Evolutionary conservation across 1,140 invertebrate species (phyloP).

Genomic region (Helicoverpa armigera): DNA sequence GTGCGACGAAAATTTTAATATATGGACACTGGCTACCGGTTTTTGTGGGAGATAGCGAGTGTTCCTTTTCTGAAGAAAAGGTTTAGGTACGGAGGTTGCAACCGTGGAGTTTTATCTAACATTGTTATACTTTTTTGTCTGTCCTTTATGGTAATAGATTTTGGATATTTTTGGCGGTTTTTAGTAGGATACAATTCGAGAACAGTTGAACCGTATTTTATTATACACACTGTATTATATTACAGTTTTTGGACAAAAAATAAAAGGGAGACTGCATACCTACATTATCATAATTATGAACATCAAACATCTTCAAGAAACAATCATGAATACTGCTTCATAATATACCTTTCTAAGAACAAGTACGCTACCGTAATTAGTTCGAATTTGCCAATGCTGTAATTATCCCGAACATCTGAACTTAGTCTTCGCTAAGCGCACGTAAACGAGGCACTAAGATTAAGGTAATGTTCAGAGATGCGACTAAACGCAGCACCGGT

Average conservation of each 20-base stretch:
- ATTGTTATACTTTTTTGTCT: neutral
- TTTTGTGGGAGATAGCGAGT: conserved; percentile 5
- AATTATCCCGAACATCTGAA: neutral
- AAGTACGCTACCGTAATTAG: neutral
- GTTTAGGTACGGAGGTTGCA: neutral
- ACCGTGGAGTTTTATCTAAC: neutral
- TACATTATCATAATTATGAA: too few species aligned
- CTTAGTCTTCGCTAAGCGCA: conserved; percentile 5
- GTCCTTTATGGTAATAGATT: too few species aligned
- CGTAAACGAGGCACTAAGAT: conserved; percentile 21
- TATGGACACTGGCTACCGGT: conserved; percentile 15
- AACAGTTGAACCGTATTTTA: too few species aligned
- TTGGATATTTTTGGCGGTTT: too few species aligned
- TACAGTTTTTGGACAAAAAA: too few species aligned
- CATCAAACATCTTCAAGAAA: neutral
- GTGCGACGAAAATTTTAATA: conserved; percentile 20
- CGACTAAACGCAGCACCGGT: conserved; percentile 2
- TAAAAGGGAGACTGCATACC: too few species aligned
- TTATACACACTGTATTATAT: too few species aligned
- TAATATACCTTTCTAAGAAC: neutral
- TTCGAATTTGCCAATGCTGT: neutral
- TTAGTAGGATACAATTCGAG: too few species aligned
- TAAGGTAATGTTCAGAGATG: conserved; percentile 1
- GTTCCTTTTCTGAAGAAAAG: conserved; percentile 15
- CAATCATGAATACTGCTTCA: neutral